Evolutionary conservation across 23 tunicate species (phyloP), one percentile per base, ranked within the genome.

Genomic region (Botrylloides violaceus): DNA sequence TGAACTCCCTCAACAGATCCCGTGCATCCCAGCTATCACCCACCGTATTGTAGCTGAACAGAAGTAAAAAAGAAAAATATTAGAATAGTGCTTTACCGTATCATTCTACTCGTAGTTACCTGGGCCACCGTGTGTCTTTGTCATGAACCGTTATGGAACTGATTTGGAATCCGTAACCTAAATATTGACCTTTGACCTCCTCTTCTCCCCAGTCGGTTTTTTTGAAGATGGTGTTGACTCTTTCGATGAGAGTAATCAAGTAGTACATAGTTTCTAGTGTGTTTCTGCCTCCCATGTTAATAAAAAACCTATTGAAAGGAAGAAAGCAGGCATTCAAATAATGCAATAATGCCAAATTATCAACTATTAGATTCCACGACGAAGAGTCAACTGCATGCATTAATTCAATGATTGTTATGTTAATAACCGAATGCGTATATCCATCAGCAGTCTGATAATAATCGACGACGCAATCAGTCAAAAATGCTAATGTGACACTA

Each of bases 81-180:
- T n/a, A n/a, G n/a, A n/a, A n/a, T n/a, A n/a, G n/a, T n/a, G n/a
- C n/a, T n/a, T n/a, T n/a, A n/a, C n/a, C n/a, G n/a, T n/a, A n/a
- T n/a, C n/a, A n/a, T n/a, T n/a, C n/a, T n/a, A n/a, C n/a, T n/a
- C n/a, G n/a, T n/a, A n/a, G n/a, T n/a, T n/a, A n/a, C n/a, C n/a
- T n/a, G 34, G 82, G 80, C 5, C 70, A 31, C 2, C 29, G 32
- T 26, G 80, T 64, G 4, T 77, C 29, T n/a, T 76, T 75, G 21
- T 75, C 72, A 48, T 72, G 72, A 29, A 88, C 66, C n/a, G 5
- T 48, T 32, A 88, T 81, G 35, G 72, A 38, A 49, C 71, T 49
- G 32, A 88, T 88, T 73, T 88, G 96, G 56, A 88, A 88, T 28
- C 88, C 87, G 32, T 77, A 88, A 58, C 96, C 96, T 0, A 12